These are phyloP conservation scores for Araneus ventricosus DNA, from an alignment of 1,140 invertebrate species.

Conservation along the genomic window DNA sequence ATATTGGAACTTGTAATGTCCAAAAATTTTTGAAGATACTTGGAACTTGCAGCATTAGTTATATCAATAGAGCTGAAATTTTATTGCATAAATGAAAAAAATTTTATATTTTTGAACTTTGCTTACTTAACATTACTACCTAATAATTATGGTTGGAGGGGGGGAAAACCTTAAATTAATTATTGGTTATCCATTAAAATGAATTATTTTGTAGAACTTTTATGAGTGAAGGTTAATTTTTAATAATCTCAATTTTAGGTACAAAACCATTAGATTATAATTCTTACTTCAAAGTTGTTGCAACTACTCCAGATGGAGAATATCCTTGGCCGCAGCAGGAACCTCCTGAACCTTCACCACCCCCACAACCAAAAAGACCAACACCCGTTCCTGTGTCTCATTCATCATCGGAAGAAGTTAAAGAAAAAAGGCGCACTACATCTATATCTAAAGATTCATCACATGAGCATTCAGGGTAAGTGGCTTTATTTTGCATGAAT, in stretches of 20 bases:
- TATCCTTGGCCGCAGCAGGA: conserved; percentile 17
- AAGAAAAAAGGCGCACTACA: conserved; percentile 59
- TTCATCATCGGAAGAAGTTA: conserved; percentile 63
- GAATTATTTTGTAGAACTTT: too few species aligned
- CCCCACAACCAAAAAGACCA: conserved; percentile 7
- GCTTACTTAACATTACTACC: too few species aligned
- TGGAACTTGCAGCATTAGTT: too few species aligned
- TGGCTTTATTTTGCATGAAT: background rate
- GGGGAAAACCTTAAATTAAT: too few species aligned
- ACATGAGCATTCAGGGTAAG: conserved; percentile 63
- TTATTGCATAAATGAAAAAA: too few species aligned
- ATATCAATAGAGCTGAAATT: too few species aligned
- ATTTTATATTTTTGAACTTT: too few species aligned
- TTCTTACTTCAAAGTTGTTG: conserved; percentile 75
- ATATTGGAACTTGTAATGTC: too few species aligned
- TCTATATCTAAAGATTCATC: conserved; percentile 31
- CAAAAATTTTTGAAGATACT: too few species aligned
- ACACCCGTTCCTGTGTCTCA: conserved; percentile 23
- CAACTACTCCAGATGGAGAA: conserved; percentile 60
- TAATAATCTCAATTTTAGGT: conserved; percentile 67
- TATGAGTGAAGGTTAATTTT: too few species aligned
- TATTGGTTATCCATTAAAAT: too few species aligned
- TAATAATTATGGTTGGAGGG: too few species aligned
- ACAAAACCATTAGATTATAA: conserved; percentile 78
- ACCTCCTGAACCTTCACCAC: background rate